Conservation (phyloP, 2,797 vertebrate species). For the Manis pentadactyla region DNA sequence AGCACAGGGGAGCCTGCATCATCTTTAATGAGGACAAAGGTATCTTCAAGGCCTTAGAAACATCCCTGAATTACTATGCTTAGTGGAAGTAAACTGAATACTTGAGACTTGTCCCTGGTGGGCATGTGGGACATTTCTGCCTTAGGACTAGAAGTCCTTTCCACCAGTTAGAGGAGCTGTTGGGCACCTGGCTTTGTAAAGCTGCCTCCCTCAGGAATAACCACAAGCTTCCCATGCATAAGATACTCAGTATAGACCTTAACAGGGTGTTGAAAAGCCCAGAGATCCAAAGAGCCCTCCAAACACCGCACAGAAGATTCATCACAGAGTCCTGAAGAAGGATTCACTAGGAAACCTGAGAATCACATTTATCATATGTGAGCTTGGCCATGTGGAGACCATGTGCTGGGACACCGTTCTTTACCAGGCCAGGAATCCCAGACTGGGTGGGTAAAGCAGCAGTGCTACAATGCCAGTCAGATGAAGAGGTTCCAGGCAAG, state of each 20-base stretch:
- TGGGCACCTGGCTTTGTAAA: too few species aligned
- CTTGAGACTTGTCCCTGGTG: too few species aligned
- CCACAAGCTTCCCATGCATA: conserved; percentile 93
- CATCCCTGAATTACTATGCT: too few species aligned
- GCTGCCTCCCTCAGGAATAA: conserved; percentile 89
- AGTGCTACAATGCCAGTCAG: too few species aligned
- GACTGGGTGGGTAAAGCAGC: background rate
- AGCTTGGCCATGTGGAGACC: background rate
- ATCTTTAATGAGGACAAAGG: background rate
- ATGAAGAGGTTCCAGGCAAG: too few species aligned
- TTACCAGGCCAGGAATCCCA: background rate
- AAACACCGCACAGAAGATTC: too few species aligned
- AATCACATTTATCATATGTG: background rate
- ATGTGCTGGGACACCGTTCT: background rate
- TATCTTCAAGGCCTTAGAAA: too few species aligned
- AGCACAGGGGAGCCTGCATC: conserved; percentile 66
- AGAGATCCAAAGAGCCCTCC: too few species aligned
- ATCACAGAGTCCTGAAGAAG: too few species aligned
- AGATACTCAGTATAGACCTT: conserved; percentile 84
- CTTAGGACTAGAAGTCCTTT: background rate
- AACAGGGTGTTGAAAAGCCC: conserved; percentile 85
- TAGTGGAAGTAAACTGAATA: too few species aligned
- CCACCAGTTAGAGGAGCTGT: too few species aligned
- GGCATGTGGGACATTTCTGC: conserved; percentile 76
- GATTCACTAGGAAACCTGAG: background rate